Evolutionary conservation across 2,888 invertebrate species (phyloP), one percentile per base, ranked within the genome.

Genomic region (Latheticus oryzae): DNA sequence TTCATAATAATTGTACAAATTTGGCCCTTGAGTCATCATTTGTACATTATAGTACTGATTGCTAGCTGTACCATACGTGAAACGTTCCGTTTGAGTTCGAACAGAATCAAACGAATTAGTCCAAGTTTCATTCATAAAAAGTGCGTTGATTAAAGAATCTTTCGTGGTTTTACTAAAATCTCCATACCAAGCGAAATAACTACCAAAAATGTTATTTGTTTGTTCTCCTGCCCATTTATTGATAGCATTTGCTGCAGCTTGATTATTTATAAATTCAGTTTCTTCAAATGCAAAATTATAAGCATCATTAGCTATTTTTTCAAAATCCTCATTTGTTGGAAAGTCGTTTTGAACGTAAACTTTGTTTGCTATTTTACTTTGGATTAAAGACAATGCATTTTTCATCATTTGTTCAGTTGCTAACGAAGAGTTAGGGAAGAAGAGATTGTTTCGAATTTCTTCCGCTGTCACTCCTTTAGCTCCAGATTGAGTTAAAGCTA

Each of bases 241-340:
- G 2, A 78, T 78, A 1, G 28, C n/a, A n/a, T n/a, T 55, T 2
- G 50, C 17, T 0, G 74, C 70, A 0, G 76, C 69, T 33, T 55
- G 12, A 7, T 16, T 60, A 5, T 64, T 19, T 4, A 8, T 32
- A 52, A 74, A 76, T 52, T 76, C 64, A 1, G 77, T 56, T 43
- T 66, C 68, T 61, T 87, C 82, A 2, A 86, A 81, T 2, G 80
- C 82, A 1, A 89, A 84, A 40, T 82, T 77, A 71, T 90, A 92
- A 23, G 83, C 78, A 15, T 84, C 80, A 5, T 79, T 70, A 0
- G 90, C 85, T 23, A 85, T 76, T 4, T 80, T 77, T 63, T 84
- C 81, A 60, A 86, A 86, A 9, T 79, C 72, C 0, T 81, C 69
- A 7, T 83, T 79, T 1, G 91, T 65, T 5, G 79, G 72, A 38